Percentiles rank a stretch among this genome's conserved stretches.
phyloP scores from a whole-genome alignment of 2,113 vertebrate genomes.

The Geococcyx californianus region DNA sequence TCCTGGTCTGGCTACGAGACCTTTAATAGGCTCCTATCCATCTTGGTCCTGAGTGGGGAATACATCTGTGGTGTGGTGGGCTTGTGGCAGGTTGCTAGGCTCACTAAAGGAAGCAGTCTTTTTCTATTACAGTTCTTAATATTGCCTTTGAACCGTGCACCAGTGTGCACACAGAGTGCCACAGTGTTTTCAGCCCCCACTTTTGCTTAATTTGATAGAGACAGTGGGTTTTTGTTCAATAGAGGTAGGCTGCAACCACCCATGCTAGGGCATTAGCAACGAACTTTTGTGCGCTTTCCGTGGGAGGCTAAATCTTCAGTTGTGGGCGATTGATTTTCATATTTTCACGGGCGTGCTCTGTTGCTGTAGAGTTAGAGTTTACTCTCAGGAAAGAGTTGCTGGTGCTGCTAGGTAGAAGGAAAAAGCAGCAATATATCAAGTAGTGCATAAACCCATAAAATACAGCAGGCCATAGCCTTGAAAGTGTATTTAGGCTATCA shows the following conservation, averaged over 20 bases:
- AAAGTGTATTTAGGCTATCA: not conserved
- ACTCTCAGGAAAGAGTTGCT: not conserved
- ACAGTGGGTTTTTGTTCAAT: not conserved
- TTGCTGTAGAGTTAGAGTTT: not conserved
- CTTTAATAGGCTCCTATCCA: not conserved
- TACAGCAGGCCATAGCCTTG: not conserved
- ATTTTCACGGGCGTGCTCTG: not conserved
- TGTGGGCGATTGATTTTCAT: not conserved
- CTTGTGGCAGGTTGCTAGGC: not conserved
- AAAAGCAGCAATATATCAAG: not conserved
- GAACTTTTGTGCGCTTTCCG: not conserved
- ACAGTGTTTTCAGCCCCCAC: not conserved
- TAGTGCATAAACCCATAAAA: not conserved
- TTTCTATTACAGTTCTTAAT: not conserved
- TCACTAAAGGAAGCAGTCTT: not conserved
- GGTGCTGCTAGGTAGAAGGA: not conserved
- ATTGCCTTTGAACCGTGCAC: not conserved
- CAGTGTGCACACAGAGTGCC: not conserved
- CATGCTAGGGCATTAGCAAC: fast-evolving
- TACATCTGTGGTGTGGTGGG: not conserved
- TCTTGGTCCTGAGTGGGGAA: fast-evolving
- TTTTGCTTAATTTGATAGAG: not conserved
- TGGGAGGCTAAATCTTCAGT: not conserved
- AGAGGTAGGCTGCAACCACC: not conserved
- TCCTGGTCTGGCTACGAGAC: not conserved